These are phyloP conservation scores for Drosophila murphyi DNA, from an alignment of 1,140 invertebrate genomes.

Conservation along the genomic window DNA sequence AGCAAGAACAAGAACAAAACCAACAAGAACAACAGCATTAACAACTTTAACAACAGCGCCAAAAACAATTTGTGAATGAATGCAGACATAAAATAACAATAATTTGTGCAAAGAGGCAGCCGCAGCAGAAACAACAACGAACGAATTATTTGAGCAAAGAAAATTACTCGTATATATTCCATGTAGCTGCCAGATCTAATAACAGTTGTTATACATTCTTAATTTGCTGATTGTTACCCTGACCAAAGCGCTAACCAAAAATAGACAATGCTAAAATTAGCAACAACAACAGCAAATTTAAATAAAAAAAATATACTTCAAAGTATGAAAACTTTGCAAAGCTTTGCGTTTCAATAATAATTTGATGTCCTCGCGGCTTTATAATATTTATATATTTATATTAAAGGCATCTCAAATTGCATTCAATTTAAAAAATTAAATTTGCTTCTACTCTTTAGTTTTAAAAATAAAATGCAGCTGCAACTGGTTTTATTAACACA, in stretches of 20 bases:
- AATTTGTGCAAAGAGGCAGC: slow-evolving; percentile 58
- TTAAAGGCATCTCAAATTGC: no score
- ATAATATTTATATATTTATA: no score
- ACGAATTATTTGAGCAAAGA: slow-evolving; percentile 52
- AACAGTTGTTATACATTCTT: slow-evolving; percentile 63
- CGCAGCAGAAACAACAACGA: slow-evolving; percentile 24
- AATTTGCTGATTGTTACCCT: slow-evolving; percentile 45
- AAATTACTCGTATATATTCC: slow-evolving; percentile 56
- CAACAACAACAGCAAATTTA: background rate
- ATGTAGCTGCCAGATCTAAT: slow-evolving; percentile 53
- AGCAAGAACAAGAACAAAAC: background rate
- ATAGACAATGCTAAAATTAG: slow-evolving; percentile 31
- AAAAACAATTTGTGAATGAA: slow-evolving; percentile 76
- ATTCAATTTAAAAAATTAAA: no score
- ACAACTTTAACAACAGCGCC: slow-evolving; percentile 34
- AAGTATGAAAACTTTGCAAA: no score
- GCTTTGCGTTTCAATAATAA: no score
- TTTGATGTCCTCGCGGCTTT: no score
- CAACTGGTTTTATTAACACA: no score
- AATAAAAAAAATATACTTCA: background rate
- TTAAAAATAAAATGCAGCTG: no score
- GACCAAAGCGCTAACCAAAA: slow-evolving; percentile 19
- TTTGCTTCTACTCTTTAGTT: no score
- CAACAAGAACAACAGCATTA: slow-evolving; percentile 25
- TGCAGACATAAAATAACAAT: slow-evolving; percentile 82